Conservation (phyloP, 2,888 invertebrate species). For the Eilema caniola region DNA sequence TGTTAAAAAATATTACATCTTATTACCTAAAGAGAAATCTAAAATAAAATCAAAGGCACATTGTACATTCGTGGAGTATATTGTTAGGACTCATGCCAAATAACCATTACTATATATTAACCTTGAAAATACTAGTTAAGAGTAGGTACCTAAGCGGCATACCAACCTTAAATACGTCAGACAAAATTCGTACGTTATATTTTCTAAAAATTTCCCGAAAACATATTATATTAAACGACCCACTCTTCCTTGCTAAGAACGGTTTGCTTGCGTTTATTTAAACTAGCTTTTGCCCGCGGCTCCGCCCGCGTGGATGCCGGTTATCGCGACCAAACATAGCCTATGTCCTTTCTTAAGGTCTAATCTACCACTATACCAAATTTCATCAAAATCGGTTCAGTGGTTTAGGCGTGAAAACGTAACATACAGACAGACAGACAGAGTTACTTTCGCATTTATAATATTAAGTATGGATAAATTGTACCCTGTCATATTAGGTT, state of each 20-base stretch:
- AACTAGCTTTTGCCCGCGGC: not conserved
- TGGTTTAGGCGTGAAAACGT: too few relatives aligned
- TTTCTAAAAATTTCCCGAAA: not conserved
- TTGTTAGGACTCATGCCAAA: not conserved
- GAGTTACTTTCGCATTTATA: too few relatives aligned
- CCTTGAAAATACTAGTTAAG: not conserved
- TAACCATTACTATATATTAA: too few relatives aligned
- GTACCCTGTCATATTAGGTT: not conserved
- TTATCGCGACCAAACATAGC: too few relatives aligned
- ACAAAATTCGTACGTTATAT: not conserved
- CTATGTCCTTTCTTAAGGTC: too few relatives aligned
- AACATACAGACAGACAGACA: too few relatives aligned
- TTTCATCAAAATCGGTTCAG: too few relatives aligned
- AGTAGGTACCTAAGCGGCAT: not conserved
- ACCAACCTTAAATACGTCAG: not conserved
- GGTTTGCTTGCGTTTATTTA: not conserved
- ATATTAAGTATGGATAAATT: too few relatives aligned
- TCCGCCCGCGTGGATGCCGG: too few relatives aligned
- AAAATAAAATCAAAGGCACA: not conserved
- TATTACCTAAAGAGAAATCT: constrained; percentile 8
- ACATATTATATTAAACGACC: not conserved
- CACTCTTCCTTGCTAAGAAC: not conserved
- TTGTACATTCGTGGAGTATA: not conserved
- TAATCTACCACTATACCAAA: too few relatives aligned
- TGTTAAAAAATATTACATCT: constrained; percentile 6